Percentiles rank a stretch among this genome's conserved stretches.
Conservation (phyloP, 2,113 vertebrate species). For the Theristicus caerulescens region DNA sequence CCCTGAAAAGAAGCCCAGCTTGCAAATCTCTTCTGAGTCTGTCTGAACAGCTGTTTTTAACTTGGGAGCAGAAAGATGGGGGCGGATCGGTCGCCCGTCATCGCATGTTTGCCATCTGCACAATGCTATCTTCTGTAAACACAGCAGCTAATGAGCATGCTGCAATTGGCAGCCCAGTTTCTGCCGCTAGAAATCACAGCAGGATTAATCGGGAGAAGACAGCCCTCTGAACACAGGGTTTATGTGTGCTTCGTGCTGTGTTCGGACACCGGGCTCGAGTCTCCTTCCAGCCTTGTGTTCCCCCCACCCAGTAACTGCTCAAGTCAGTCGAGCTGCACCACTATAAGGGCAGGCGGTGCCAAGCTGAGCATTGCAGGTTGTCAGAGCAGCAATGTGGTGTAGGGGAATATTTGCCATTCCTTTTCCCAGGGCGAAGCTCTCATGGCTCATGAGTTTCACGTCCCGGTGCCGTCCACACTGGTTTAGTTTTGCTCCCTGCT, state of each 20-base stretch:
- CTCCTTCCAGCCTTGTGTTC: background rate
- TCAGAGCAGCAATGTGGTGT: background rate
- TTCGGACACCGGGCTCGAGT: accelerated
- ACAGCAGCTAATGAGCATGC: background rate
- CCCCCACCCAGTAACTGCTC: background rate
- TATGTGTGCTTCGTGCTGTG: background rate
- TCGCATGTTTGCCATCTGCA: conserved; percentile 19
- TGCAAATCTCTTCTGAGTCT: background rate
- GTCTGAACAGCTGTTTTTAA: background rate
- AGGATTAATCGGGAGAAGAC: background rate
- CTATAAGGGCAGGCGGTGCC: background rate
- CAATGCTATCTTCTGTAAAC: conserved; percentile 46
- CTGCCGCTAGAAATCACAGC: background rate
- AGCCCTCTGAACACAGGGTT: background rate
- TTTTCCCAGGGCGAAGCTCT: background rate
- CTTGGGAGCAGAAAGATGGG: background rate
- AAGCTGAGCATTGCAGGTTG: accelerated
- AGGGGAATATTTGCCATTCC: background rate
- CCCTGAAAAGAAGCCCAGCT: background rate
- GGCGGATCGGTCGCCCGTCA: background rate
- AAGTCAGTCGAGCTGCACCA: background rate
- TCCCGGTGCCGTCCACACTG: accelerated
- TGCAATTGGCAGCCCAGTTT: background rate
- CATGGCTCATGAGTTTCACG: accelerated
- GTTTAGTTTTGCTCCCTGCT: background rate